Base-by-base conservation (phyloP, 2,888 invertebrate genomes). In the Standfussiana lucernea region DNA sequence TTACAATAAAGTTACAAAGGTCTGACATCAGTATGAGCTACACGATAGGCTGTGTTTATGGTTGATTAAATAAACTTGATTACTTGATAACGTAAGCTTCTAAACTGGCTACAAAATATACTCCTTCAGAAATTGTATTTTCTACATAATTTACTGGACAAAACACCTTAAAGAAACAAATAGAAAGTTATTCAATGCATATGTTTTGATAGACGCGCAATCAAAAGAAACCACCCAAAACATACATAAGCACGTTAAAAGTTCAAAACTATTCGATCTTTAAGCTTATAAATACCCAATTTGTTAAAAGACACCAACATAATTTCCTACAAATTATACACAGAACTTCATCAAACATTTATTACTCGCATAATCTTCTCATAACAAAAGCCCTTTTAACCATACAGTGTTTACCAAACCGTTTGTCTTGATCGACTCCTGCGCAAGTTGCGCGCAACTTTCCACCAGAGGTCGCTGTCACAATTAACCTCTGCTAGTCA, bases 391-490 rank as follows among this genome's bases (percentile, higher is more conserved):
- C 76, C 66, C 70, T 76, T 42, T 47, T 40, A 40, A 73, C 67
- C 64, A 66, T 69, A 69, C 72, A 70, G 64, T 77, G 45, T 50
- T 75, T 59, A 79, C 79, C 28, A 71, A 77, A 83, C 68, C 71
- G 78, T 87, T 89, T 83, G 86, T 79, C 86, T 82, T 86, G 89
- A 90, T 89, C 88, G 91, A 91, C 85, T 90, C 90, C 88, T 87
- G 86, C 84, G 77, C 81, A 87, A 80, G 83, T 71, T 87, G 86
- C 83, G 83, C 85, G 69, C 72, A 78, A 80, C 92, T 92, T 92
- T 92, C 92, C 88, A 89, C 77, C 70, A 59, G 84, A 77, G 88
- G 86, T 90, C 87, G 89, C 77, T 75, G 76, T 77, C 82, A 85
- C 79, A 84, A 89, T 90, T 89, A 88, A 90, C 89, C 91, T 80